phyloP scores from a whole-genome alignment of 2,797 vertebrate species.

The Poeciliopsis presidionis region DNA sequence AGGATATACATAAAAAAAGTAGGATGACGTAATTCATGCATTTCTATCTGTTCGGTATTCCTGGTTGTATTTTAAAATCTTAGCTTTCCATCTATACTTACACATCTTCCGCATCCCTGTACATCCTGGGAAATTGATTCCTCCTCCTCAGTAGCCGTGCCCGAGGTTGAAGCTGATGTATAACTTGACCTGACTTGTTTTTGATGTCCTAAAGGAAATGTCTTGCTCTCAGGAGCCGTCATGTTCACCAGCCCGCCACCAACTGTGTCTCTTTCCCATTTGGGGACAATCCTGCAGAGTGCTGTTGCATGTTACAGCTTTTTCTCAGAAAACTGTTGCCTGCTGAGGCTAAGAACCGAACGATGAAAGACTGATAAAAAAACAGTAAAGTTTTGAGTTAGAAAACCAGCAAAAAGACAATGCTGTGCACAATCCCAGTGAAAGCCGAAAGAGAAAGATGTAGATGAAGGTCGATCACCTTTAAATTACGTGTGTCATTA shows the following conservation, averaged over 20 bases:
- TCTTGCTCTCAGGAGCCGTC: slow-evolving; percentile 14
- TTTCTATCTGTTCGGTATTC: neutral
- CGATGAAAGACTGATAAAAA: slow-evolving; percentile 6
- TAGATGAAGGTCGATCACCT: neutral
- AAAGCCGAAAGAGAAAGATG: slow-evolving; percentile 5
- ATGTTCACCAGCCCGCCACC: slow-evolving; percentile 17
- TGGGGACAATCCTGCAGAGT: slow-evolving; percentile 20
- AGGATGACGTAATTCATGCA: neutral
- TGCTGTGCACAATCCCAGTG: neutral
- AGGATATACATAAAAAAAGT: neutral
- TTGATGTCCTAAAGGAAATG: slow-evolving; percentile 21
- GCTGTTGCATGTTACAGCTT: slow-evolving; percentile 22
- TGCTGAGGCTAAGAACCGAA: slow-evolving; percentile 13
- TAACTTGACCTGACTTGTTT: slow-evolving; percentile 19
- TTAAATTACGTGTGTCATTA: neutral
- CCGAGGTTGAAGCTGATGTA: slow-evolving; percentile 11
- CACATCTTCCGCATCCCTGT: neutral
- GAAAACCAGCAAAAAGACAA: slow-evolving; percentile 16
- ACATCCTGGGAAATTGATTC: neutral
- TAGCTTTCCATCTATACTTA: neutral
- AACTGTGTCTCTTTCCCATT: slow-evolving; percentile 29
- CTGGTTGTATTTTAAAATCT: slow-evolving; percentile 1
- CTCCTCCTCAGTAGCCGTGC: slow-evolving; percentile 1
- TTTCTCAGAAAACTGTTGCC: slow-evolving; percentile 17
- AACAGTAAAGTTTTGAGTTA: neutral